These are phyloP conservation scores for Drosophila malerkotliana DNA, from an alignment of 1,140 invertebrate genomes.

Conservation along the genomic window DNA sequence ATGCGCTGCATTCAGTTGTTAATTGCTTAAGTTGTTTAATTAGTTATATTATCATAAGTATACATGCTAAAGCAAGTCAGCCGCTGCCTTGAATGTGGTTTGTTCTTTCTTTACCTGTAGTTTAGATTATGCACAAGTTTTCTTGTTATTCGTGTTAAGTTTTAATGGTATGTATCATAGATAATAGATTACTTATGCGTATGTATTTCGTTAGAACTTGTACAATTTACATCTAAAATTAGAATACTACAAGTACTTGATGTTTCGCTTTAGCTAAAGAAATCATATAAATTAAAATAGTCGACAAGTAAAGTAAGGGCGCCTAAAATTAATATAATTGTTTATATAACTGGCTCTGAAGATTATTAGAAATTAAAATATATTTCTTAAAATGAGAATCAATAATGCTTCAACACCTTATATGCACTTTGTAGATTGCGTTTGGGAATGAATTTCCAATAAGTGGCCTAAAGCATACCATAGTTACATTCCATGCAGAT, in stretches of 20 bases:
- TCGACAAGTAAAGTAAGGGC: conserved; percentile 5
- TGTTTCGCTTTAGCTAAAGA: conserved; percentile 31
- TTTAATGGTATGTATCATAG: conserved; percentile 58
- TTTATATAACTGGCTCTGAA: neutral
- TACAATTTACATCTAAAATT: conserved; percentile 49
- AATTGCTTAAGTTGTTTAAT: conserved; percentile 25
- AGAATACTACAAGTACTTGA: conserved; percentile 46
- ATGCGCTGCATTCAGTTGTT: conserved; percentile 52
- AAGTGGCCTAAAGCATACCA: conserved; percentile 53
- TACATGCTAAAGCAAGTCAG: conserved; percentile 14
- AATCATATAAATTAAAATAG: conserved; percentile 29
- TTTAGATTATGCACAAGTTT: conserved; percentile 6
- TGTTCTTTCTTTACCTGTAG: conserved; percentile 12
- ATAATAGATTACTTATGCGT: conserved; percentile 34
- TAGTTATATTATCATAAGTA: conserved; percentile 40
- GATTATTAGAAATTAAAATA: conserved; percentile 6
- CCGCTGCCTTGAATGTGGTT: conserved; percentile 6
- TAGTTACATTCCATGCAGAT: neutral
- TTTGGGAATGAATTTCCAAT: conserved; percentile 56
- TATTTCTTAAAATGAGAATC: neutral
- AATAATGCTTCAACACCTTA: neutral
- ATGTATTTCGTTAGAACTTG: conserved; percentile 7
- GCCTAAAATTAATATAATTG: conserved; percentile 3
- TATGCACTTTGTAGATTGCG: conserved; percentile 35
- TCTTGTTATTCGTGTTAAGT: conserved; percentile 8